Conservation (phyloP, 1,140 invertebrate genomes). For the Micrasema minimum region DNA sequence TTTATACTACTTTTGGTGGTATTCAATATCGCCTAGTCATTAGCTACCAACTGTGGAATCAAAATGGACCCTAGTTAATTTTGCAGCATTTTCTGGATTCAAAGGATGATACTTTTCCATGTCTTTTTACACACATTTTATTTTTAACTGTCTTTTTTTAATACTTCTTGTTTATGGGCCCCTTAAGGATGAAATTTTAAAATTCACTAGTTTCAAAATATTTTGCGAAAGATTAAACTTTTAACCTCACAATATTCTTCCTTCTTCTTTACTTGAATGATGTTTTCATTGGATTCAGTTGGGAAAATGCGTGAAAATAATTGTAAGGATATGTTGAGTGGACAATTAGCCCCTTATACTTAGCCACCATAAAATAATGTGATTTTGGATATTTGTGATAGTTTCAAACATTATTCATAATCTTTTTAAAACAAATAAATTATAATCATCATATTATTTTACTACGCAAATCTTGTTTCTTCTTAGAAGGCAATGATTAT, state of each 20-base stretch:
- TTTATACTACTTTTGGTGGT: neutral
- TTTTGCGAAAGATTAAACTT: too few relatives aligned
- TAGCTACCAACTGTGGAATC: constrained; percentile 2
- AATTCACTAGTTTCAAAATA: too few relatives aligned
- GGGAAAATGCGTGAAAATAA: constrained; percentile 13
- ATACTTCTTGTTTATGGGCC: too few relatives aligned
- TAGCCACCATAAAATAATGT: constrained; percentile 48
- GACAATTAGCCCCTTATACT: neutral
- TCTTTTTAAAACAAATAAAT: constrained; percentile 30
- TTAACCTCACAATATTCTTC: too few relatives aligned
- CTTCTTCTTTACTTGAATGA: neutral
- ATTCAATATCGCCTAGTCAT: neutral
- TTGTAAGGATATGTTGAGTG: constrained; percentile 11
- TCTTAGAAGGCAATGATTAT: constrained; percentile 48
- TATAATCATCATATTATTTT: constrained; percentile 51
- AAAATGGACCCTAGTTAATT: constrained; percentile 24
- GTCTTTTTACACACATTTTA: too few relatives aligned
- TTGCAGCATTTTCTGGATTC: neutral
- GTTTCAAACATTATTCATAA: constrained; percentile 42
- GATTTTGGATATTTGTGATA: constrained; percentile 54
- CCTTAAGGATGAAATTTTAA: too few relatives aligned
- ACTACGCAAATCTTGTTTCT: constrained; percentile 48
- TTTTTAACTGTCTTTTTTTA: too few relatives aligned
- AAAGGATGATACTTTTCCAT: too few relatives aligned
- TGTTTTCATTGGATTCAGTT: constrained; percentile 1